Evolutionary conservation across 1,140 invertebrate genomes (phyloP), one percentile per base, ranked within the genome.

Genomic region (Drosophila virilis): DNA sequence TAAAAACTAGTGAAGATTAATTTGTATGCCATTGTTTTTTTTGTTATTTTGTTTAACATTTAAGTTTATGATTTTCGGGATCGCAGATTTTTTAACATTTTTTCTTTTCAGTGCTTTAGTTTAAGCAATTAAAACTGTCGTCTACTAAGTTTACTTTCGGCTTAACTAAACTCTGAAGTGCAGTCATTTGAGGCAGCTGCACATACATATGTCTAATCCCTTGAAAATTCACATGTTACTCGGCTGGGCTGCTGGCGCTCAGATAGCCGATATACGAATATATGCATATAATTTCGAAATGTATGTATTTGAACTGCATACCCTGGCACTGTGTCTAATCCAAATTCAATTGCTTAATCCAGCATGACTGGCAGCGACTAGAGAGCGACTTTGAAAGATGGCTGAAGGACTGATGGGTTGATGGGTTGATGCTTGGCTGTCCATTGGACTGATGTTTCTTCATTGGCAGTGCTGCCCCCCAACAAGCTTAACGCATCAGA

Each of bases 281-380:
- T 46, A 61, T 48, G 45, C 43, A 48, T 38, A 61, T 61, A 46
- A 15, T 13, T 7, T 38, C 17, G 4, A 48, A 51, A 57, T 33
- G 32, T 46, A 38, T 46, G 35, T 38, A 46, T 45, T 9, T 8
- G 40, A 50, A 15, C 17, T 40, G 40, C 32, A 15, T 42, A 9
- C 8, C 33, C 15, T 22, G 42, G 40, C 52, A 17, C 59, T n/a
- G 37, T 59, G 51, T 83, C 67, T 73, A 82, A 82, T 78, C 78
- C 75, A 78, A 69, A 78, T 76, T 82, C 78, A 67, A 78, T 78
- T 86, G 83, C 71, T 85, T 77, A 85, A 85, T 81, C 78, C 78
- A 66, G 75, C 64, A 67, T 82, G 78, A 85, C 78, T 81, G 70
- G 69, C 70, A 70, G 67, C 71, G 42, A 15, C 7, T 45, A 7